Evolutionary conservation across 2,113 vertebrate species (phyloP).

Genomic region (Cephalopterus ornatus): DNA sequence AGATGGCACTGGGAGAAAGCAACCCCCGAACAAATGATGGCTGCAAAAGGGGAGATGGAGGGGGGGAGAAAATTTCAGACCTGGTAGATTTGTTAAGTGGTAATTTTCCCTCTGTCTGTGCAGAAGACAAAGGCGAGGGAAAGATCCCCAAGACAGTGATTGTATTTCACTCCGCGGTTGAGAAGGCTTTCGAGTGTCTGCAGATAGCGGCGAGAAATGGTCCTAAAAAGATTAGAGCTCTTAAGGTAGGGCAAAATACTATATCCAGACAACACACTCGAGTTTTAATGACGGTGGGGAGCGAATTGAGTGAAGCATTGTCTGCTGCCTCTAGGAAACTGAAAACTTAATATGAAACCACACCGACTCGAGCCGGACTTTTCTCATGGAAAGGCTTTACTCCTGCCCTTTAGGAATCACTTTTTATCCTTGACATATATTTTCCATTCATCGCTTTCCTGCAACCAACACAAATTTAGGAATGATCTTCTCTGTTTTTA

Average conservation of each 20-base stretch:
- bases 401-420: constrained; percentile 15
- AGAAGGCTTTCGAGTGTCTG: constrained; percentile 45
- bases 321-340: constrained; percentile 63
- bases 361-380: not conserved
- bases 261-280: constrained; percentile 51
- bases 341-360: constrained; percentile 59
- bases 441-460: not conserved
- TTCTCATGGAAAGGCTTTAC: constrained; percentile 27
- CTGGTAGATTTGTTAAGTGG: constrained; percentile 47
- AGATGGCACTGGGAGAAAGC: constrained; percentile 22
- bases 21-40: constrained; percentile 38
- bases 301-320: constrained; percentile 45
- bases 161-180: constrained; percentile 13
- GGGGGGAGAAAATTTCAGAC: constrained; percentile 25
- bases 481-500: not conserved
- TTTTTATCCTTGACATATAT: constrained; percentile 8
- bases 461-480: not conserved
- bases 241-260: constrained; percentile 59
- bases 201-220: constrained; percentile 27
- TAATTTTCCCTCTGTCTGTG: constrained; percentile 58
- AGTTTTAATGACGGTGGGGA: constrained; percentile 62
- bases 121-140: constrained; percentile 52
- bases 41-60: not conserved
- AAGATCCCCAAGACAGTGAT: constrained; percentile 16
- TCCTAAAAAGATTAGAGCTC: constrained; percentile 64